Evolutionary conservation across 2,797 vertebrate genomes (phyloP), one percentile per base, ranked within the genome.

Genomic region (Neoniphon sammara): DNA sequence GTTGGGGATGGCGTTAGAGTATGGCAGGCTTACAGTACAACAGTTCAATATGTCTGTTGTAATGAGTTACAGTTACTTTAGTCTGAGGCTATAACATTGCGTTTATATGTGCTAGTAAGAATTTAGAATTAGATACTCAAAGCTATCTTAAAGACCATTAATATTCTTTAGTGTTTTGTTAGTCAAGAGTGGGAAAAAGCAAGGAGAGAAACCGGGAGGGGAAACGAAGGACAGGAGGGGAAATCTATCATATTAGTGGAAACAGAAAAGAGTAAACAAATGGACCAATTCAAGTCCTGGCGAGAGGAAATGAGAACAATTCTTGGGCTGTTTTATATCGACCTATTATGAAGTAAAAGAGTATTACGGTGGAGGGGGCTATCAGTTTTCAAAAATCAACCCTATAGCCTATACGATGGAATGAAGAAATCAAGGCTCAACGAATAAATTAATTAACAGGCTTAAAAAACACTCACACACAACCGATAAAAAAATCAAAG

Each of bases 31-130:
- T 80, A 81, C 81, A 88, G 87, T 82, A 86, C 82, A 88, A 91
- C 89, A 86, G 81, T 88, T 90, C 85, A 87, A 81, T 86, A 89
- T 80, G 77, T 90, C 84, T 88, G 76, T 85, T 87, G 80, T 80
- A 84, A 70, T 79, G 84, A 80, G 61, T 90, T 75, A 85, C 83
- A 83, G 79, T 88, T 91, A 88, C 81, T 91, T 89, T 64, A 88
- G 80, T 88, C 76, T 61, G 65, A 88, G 69, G 78, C 80, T 78
- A 85, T 69, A 64, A 66, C 84, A 81, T 79, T 75, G 77, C 50
- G 46, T 78, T 78, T 74, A 77, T 34, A 73, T 65, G 70, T 68
- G 60, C 65, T 64, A 67, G 68, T 58, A 71, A 75, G 59, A 77
- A 77, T 69, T 79, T 47, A 59, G 80, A 75, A 65, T 63, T 75